Evolutionary conservation across 2,888 invertebrate species (phyloP).

Genomic region (Halocaridina rubra): DNA sequence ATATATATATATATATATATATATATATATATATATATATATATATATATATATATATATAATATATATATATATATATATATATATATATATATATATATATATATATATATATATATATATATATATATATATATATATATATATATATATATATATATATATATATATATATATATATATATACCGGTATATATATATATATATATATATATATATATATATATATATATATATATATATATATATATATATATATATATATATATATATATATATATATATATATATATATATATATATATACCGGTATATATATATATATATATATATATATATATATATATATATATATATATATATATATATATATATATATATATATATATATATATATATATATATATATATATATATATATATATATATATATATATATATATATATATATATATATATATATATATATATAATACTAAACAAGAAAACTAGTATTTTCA

Average conservation of each 20-base stretch:
- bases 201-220: slow-evolving; percentile 38
- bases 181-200: slow-evolving; percentile 37
- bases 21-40: neutral
- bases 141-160: slow-evolving; percentile 44
- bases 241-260: slow-evolving; percentile 42
- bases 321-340: neutral
- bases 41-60: slow-evolving; percentile 19
- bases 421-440: slow-evolving; percentile 10
- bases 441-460: neutral
- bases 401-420: neutral
- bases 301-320: too few species aligned
- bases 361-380: slow-evolving; percentile 1
- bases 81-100: slow-evolving; percentile 38
- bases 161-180: slow-evolving; percentile 41
- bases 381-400: slow-evolving; percentile 6
- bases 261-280: slow-evolving; percentile 46
- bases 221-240: slow-evolving; percentile 47
- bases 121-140: slow-evolving; percentile 42
- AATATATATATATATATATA: slow-evolving; percentile 39
- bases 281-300: slow-evolving; percentile 28
- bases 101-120: slow-evolving; percentile 43
- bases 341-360: neutral
- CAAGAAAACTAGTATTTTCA: neutral
- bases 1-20: neutral
- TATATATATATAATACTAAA: neutral